Evolutionary conservation across 2,113 vertebrate genomes (phyloP), one percentile per base, ranked within the genome.

Genomic region (Dryoscopus gambensis): DNA sequence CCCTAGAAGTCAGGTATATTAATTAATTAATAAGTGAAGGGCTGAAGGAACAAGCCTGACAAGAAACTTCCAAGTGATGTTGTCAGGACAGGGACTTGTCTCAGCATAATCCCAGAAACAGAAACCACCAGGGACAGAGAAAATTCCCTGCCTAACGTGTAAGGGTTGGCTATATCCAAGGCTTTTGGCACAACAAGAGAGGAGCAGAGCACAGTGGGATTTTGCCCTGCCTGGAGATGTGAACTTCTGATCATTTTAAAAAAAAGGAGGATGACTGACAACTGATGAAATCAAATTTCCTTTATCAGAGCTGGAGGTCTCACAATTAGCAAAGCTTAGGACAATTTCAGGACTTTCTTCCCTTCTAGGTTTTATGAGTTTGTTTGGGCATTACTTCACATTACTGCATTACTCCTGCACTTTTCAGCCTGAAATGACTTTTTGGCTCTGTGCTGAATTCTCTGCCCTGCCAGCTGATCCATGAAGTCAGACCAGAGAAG

Each of bases 221-320:
- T 84, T 89, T 75, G 60, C 31, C 47, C 77, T 68, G 84, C 65
- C 76, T 82, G 47, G 19, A 90, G 64, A 55, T 17, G 28, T 68
- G 80, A 95, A 84, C 35, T 75, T 71, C 52, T 68, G 56, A 77
- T 92, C 80, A 68, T 78, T 73, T 16, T 28, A 77, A 91, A 76
- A 84, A 78, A 87, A 57, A 86, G 5, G 12, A 63, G 13, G 33
- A 75, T 84, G 80, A 87, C 47, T 96, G 87, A 89, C 77, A 95
- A 49, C 49, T 84, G 84, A 71, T 79, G n/a, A 96, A 91, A 97
- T 84, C 40, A 78, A 78, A 84, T 95, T 95, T 95, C 52, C 84
- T 91, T 84, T 79, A 57, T 92, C 93, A 84, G 80, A 79, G 73
- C 24, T 68, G 69, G 52, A 87, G 73, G 91, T 84, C 73, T 84